A percentile compares a stretch with the other conserved stretches of the same genome.
phyloP scores from a whole-genome alignment of 2,888 invertebrate genomes.

The Aphidoletes aphidimyza region DNA sequence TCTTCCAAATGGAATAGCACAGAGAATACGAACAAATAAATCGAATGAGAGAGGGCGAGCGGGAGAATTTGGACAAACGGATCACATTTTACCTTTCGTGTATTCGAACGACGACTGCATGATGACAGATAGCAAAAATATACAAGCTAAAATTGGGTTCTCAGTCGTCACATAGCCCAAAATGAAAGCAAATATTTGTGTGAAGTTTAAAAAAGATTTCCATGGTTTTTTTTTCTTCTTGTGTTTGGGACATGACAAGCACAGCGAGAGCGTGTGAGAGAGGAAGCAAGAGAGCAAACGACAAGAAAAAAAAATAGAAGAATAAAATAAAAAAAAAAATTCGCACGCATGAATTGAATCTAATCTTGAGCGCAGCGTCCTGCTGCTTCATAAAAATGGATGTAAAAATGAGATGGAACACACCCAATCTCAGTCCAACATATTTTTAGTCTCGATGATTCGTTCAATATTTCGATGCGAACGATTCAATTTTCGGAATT shows the following conservation, averaged over 20 bases:
- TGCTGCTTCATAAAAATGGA: slow-evolving; percentile 30
- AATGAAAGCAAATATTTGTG: slow-evolving; percentile 12
- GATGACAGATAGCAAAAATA: too few relatives aligned
- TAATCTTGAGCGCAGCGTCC: neutral
- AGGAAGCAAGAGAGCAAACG: neutral
- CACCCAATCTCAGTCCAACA: neutral
- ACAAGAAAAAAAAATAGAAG: neutral
- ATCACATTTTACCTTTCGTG: too few relatives aligned
- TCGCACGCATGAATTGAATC: neutral
- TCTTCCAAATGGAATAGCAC: too few relatives aligned
- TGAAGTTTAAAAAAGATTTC: neutral
- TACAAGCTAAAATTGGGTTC: neutral
- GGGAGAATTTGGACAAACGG: too few relatives aligned
- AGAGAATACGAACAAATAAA: too few relatives aligned
- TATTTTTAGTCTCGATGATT: neutral
- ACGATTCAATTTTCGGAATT: slow-evolving; percentile 28
- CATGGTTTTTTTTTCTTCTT: too few relatives aligned
- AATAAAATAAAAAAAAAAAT: neutral
- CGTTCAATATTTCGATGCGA: neutral
- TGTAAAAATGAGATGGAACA: slow-evolving; percentile 1
- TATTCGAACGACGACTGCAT: too few relatives aligned
- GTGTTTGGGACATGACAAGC: too few relatives aligned
- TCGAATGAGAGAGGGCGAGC: too few relatives aligned
- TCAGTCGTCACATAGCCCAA: neutral
- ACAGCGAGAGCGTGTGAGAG: too few relatives aligned